Percentiles rank a stretch among this genome's conserved stretches.
Conservation (phyloP, 2,888 invertebrate genomes). For the Cheilosia vulpina region DNA sequence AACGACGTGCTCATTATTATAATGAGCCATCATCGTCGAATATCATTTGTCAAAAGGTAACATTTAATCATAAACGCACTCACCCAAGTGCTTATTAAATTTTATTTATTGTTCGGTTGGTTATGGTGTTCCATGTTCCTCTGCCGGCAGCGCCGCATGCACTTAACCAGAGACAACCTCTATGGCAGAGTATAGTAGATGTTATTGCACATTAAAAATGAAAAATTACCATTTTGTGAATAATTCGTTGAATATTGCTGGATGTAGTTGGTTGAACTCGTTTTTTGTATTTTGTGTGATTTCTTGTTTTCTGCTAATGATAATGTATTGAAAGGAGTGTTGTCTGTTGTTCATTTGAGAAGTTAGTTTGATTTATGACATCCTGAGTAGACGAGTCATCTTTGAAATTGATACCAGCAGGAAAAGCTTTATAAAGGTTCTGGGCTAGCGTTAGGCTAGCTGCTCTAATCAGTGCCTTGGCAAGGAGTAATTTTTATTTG, state of each 20-base stretch:
- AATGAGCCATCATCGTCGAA: conserved; percentile 56
- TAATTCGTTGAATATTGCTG: conserved; percentile 35
- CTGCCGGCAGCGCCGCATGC: neutral
- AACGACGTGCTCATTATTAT: conserved; percentile 56
- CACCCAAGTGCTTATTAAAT: conserved; percentile 62
- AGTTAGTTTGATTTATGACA: conserved; percentile 32
- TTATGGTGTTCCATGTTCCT: neutral
- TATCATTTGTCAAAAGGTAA: conserved; percentile 61
- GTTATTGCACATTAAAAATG: conserved; percentile 55
- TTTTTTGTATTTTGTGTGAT: conserved; percentile 25
- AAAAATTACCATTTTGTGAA: conserved; percentile 61
- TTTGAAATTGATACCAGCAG: too few species aligned
- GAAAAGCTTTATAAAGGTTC: too few species aligned
- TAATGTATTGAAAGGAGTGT: conserved; percentile 19
- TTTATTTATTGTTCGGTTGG: conserved; percentile 54
- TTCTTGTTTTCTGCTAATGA: conserved; percentile 43
- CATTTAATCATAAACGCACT: conserved; percentile 62
- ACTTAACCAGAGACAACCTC: neutral
- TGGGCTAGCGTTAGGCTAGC: too few species aligned
- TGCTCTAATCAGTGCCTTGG: too few species aligned
- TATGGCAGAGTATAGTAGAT: neutral
- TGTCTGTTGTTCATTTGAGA: conserved; percentile 5
- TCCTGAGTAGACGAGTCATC: conserved; percentile 15
- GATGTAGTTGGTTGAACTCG: conserved; percentile 23
- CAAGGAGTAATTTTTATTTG: too few species aligned